These are phyloP conservation scores for Meiosimyza decipiens DNA, from an alignment of 2,888 invertebrate species.

Conservation along the genomic window DNA sequence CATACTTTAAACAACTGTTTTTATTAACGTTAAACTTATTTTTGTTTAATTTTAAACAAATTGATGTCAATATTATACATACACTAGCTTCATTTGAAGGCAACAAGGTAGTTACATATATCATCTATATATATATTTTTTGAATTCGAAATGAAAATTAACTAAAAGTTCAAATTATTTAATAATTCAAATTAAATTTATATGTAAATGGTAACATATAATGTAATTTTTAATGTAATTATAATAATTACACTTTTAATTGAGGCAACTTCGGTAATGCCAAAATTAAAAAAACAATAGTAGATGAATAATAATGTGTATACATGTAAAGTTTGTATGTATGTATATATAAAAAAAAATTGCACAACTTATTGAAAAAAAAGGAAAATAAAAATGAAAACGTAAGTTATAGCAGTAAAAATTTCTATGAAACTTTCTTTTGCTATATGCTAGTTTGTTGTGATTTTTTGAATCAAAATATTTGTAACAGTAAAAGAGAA, in stretches of 20 bases:
- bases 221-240: constrained; percentile 29
- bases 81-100: constrained; percentile 65
- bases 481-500: constrained; percentile 8
- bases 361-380: constrained; percentile 33
- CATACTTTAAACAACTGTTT: constrained; percentile 22
- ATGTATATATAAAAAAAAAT: constrained; percentile 13
- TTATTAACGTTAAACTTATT: constrained; percentile 16
- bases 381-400: constrained; percentile 35
- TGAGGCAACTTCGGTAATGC: constrained; percentile 55
- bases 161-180: constrained; percentile 24
- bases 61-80: constrained; percentile 37
- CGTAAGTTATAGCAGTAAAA: constrained; percentile 10
- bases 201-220: constrained; percentile 33
- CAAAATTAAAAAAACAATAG: constrained; percentile 27
- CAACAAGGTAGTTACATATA: constrained; percentile 59
- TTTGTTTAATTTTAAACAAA: constrained; percentile 17
- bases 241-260: constrained; percentile 28
- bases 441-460: not conserved
- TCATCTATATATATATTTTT: constrained; percentile 41
- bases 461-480: constrained; percentile 7
- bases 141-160: constrained; percentile 41
- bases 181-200: constrained; percentile 18
- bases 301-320: constrained; percentile 6
- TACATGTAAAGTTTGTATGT: constrained; percentile 9
- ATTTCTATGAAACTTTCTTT: constrained; percentile 26